A percentile compares a stretch with the other conserved stretches of the same genome.
Evolutionary conservation across 2,888 invertebrate genomes (phyloP).

Genomic region (Phengaris alcon): DNA sequence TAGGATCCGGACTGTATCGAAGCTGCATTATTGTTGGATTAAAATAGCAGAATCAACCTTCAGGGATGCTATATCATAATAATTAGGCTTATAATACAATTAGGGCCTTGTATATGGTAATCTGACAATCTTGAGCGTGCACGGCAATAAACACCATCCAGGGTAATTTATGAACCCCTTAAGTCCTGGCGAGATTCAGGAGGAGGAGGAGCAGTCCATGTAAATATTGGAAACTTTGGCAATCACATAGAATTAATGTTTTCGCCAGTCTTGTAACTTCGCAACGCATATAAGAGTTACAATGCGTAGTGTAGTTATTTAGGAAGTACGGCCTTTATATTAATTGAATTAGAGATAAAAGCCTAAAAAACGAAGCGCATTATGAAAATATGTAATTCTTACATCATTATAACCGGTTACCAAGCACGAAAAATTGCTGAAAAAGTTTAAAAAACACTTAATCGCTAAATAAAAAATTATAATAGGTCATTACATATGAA

Average conservation of each 20-base stretch:
- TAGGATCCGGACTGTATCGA: too few species aligned
- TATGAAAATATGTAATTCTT: too few species aligned
- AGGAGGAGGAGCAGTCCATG: background rate
- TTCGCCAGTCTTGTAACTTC: background rate
- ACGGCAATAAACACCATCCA: constrained; percentile 4
- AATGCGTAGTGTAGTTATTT: background rate
- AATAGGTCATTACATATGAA: too few species aligned
- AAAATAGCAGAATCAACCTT: too few species aligned
- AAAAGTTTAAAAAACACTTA: too few species aligned
- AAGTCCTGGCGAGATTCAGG: background rate
- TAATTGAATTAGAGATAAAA: too few species aligned
- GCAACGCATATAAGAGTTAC: background rate
- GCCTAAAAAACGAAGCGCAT: too few species aligned
- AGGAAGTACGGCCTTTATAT: too few species aligned
- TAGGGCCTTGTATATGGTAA: background rate
- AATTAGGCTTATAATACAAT: background rate
- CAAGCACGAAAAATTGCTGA: too few species aligned
- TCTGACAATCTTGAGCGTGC: background rate
- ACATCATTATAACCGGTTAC: too few species aligned
- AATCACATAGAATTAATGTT: background rate
- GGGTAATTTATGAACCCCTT: constrained; percentile 2
- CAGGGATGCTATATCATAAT: background rate
- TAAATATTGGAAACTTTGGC: background rate
- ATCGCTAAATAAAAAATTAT: background rate
- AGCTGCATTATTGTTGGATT: too few species aligned